Percentiles rank a stretch among this genome's conserved stretches.
Evolutionary conservation across 2,888 invertebrate genomes (phyloP).

Genomic region (Carcina quercana): DNA sequence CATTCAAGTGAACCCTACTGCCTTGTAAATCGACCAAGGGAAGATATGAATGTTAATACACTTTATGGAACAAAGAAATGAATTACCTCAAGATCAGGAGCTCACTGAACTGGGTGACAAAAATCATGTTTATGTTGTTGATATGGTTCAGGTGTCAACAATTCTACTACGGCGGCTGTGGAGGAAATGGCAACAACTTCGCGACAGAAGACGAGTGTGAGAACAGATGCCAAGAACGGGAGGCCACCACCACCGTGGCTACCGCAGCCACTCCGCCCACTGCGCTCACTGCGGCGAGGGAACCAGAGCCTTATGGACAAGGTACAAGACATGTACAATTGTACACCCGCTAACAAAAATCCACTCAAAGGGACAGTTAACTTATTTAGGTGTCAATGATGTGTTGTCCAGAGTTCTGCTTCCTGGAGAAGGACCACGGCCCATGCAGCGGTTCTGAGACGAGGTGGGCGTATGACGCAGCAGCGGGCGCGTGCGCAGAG

Average conservation of each 20-base stretch:
- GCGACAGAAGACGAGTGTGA: slow-evolving; percentile 78
- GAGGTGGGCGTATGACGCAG: slow-evolving; percentile 83
- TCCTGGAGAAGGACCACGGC: slow-evolving; percentile 78
- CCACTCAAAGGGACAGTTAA: too few relatives aligned
- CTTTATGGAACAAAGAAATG: too few relatives aligned
- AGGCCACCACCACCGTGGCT: slow-evolving; percentile 50
- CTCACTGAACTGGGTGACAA: too few relatives aligned
- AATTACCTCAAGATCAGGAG: too few relatives aligned
- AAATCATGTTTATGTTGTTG: too few relatives aligned
- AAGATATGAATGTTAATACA: too few relatives aligned
- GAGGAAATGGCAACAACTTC: slow-evolving; percentile 93
- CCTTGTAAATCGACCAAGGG: too few relatives aligned
- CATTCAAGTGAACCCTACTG: too few relatives aligned
- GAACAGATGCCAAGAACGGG: slow-evolving; percentile 73
- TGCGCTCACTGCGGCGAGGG: slow-evolving; percentile 4
- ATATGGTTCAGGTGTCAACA: slow-evolving; percentile 78
- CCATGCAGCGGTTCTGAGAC: slow-evolving; percentile 74
- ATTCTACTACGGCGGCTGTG: slow-evolving; percentile 95
- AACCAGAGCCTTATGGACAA: slow-evolving; percentile 15
- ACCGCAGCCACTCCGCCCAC: slow-evolving; percentile 31
- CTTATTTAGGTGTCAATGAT: slow-evolving; percentile 13
- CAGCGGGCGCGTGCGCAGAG: slow-evolving; percentile 82
- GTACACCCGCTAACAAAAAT: too few relatives aligned
- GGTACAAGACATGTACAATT: too few relatives aligned
- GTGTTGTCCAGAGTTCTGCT: slow-evolving; percentile 83